These are phyloP conservation scores for Drosophila kambysellisi DNA, from an alignment of 2,888 invertebrate species.

Conservation along the genomic window DNA sequence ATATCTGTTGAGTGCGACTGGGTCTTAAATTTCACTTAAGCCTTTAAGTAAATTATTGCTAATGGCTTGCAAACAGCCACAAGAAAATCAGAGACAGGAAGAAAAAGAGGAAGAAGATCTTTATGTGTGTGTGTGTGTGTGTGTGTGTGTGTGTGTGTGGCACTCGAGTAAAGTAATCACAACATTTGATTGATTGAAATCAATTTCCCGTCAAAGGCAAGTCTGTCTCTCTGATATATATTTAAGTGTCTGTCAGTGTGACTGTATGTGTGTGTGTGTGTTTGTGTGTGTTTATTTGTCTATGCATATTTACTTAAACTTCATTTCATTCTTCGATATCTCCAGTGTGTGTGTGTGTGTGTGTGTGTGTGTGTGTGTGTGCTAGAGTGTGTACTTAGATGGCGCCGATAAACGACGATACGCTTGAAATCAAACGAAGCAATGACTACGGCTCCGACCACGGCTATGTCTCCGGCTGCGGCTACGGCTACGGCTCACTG, in stretches of 20 bases:
- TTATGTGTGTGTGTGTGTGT: not conserved
- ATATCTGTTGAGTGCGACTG: constrained; percentile 47
- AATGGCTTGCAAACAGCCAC: constrained; percentile 66
- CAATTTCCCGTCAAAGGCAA: constrained; percentile 83
- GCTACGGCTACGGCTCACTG: constrained; percentile 20
- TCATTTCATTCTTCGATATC: constrained; percentile 45
- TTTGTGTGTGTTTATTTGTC: constrained; percentile 46
- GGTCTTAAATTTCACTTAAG: constrained; percentile 63
- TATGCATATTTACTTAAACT: constrained; percentile 71
- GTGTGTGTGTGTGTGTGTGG: constrained; percentile 28
- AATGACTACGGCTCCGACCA: constrained; percentile 16
- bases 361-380: constrained; percentile 22
- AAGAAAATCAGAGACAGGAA: constrained; percentile 28
- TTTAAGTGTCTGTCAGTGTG: constrained; percentile 3
- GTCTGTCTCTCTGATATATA: constrained; percentile 13
- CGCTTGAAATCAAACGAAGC: constrained; percentile 61
- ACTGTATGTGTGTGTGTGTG: constrained; percentile 26
- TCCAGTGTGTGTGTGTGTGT: constrained; percentile 13
- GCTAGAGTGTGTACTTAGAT: constrained; percentile 29
- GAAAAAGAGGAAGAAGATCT: constrained; percentile 16
- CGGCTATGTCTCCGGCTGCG: not conserved
- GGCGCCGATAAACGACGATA: constrained; percentile 64
- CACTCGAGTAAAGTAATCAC: constrained; percentile 79
- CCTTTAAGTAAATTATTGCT: constrained; percentile 77
- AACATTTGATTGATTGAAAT: constrained; percentile 84